Conservation (phyloP, 2,113 vertebrate genomes). For the Passer montanus region DNA sequence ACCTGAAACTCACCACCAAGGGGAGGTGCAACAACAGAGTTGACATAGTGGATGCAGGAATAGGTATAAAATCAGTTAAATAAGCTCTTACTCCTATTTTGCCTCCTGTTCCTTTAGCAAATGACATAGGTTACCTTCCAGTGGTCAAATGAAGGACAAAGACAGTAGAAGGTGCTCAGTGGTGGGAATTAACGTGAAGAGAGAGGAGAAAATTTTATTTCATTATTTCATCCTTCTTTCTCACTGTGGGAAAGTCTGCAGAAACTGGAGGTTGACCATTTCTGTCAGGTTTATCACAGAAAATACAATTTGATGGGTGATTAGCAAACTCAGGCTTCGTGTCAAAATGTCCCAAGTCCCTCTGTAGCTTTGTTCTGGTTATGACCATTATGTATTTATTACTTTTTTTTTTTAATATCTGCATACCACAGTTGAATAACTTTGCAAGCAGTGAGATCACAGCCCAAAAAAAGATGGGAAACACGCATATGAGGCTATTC, state of each 20-base stretch:
- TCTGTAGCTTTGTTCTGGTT: neutral
- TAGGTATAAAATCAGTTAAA: neutral
- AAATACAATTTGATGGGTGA: neutral
- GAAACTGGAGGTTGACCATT: neutral
- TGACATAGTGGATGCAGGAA: neutral
- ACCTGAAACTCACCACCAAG: neutral
- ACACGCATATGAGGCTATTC: neutral
- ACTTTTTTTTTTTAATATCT: neutral
- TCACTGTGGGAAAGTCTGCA: neutral
- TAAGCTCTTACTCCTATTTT: neutral
- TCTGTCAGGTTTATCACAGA: neutral
- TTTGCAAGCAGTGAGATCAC: neutral
- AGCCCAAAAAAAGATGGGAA: neutral
- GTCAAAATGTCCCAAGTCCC: neutral
- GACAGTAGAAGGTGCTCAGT: neutral
- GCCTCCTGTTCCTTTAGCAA: neutral
- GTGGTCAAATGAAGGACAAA: neutral
- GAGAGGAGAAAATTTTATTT: neutral
- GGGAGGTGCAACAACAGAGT: accelerated
- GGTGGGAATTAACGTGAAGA: neutral
- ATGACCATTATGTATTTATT: neutral
- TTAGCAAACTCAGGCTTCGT: neutral
- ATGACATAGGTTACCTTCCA: neutral
- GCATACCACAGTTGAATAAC: neutral
- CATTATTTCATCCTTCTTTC: neutral